Conservation (phyloP, 1,140 invertebrate species). For the Dysdera silvatica region DNA sequence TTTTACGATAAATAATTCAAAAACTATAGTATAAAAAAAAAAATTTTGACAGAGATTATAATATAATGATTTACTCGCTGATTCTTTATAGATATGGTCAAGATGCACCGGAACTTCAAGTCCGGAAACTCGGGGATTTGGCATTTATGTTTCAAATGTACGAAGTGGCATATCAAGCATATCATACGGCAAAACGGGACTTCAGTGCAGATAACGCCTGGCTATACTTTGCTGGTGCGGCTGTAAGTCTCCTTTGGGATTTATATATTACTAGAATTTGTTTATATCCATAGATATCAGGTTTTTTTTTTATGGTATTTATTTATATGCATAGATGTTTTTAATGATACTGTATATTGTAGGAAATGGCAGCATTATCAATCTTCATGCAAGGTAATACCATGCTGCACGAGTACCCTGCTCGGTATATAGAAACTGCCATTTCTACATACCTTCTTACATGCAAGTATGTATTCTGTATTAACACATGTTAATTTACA, state of each 20-base stretch:
- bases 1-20: too few relatives aligned
- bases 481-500: too few relatives aligned
- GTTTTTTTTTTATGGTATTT: background rate
- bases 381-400: conserved; percentile 84
- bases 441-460: conserved; percentile 80
- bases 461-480: conserved; percentile 62
- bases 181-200: conserved; percentile 91
- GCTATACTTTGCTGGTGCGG: conserved; percentile 88
- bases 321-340: background rate
- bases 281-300: background rate
- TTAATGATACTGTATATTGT: conserved; percentile 11
- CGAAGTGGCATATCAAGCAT: conserved; percentile 80
- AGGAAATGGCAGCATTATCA: conserved; percentile 87
- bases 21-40: too few relatives aligned
- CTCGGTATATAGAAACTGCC: conserved; percentile 86
- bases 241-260: conserved; percentile 13
- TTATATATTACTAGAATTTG: background rate
- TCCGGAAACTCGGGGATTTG: conserved; percentile 83
- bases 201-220: conserved; percentile 93
- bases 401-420: conserved; percentile 45
- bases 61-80: background rate
- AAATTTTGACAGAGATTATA: background rate
- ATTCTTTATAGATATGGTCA: conserved; percentile 58
- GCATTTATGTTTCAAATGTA: conserved; percentile 96
- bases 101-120: conserved; percentile 87